phyloP scores from a whole-genome alignment of 2,888 invertebrate species.

The Dasypolia templi region DNA sequence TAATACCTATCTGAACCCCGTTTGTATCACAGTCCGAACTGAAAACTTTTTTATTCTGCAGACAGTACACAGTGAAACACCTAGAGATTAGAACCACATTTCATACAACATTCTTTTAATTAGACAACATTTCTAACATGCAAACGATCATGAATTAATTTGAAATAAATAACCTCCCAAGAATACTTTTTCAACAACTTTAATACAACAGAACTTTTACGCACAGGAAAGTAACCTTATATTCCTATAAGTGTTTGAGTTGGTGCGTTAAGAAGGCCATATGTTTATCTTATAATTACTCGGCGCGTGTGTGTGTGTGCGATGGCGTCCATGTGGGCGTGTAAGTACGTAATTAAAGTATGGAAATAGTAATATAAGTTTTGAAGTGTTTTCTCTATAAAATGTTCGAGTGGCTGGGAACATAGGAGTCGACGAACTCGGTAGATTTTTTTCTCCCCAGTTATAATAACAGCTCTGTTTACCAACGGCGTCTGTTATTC shows the following conservation, averaged over 20 bases:
- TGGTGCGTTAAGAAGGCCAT: conserved; percentile 82
- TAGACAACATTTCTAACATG: conserved; percentile 44
- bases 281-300: conserved; percentile 87
- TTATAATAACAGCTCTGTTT: conserved; percentile 87
- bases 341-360: conserved; percentile 87
- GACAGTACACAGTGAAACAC: conserved; percentile 10
- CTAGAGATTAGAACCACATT: conserved; percentile 43
- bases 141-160: conserved; percentile 54
- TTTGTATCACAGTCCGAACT: background rate
- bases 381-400: conserved; percentile 90
- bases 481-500: conserved; percentile 81
- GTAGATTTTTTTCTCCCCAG: conserved; percentile 81
- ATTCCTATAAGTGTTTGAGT: conserved; percentile 73
- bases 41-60: conserved; percentile 8
- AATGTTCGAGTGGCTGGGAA: conserved; percentile 88
- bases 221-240: conserved; percentile 81
- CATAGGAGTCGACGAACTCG: conserved; percentile 84
- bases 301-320: conserved; percentile 71
- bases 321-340: conserved; percentile 79
- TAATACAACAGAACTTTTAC: conserved; percentile 52
- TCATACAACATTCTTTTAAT: conserved; percentile 45
- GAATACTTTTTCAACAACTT: conserved; percentile 47
- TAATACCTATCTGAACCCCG: conserved; percentile 38
- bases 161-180: conserved; percentile 45
- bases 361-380: conserved; percentile 90